Evolutionary conservation across 1,140 invertebrate species (phyloP).

Genomic region (Arion vulgaris): DNA sequence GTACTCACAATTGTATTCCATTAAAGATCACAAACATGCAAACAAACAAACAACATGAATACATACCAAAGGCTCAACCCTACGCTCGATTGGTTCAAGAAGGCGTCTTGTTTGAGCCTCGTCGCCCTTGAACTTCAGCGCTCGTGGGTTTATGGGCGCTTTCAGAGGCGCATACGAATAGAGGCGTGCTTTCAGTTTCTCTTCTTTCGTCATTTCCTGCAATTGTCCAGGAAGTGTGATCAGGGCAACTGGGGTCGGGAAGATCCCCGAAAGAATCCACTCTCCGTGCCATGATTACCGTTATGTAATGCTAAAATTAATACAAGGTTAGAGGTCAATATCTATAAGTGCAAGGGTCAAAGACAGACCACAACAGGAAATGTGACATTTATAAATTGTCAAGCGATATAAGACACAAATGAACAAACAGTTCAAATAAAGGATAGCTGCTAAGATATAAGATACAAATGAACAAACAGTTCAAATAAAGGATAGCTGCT

Average conservation of each 20-base stretch:
- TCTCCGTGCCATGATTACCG: not conserved
- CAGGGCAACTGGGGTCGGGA: constrained; percentile 1
- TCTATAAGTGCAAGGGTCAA: no score
- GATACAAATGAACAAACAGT: no score
- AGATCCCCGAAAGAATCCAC: constrained; percentile 5
- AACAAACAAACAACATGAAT: no score
- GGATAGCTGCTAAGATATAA: no score
- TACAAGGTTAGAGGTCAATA: not conserved
- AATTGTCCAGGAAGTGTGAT: constrained; percentile 23
- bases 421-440: no score
- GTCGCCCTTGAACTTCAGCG: constrained; percentile 63
- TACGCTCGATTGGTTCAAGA: constrained; percentile 57
- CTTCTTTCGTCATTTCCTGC: constrained; percentile 39
- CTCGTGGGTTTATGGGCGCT: constrained; percentile 56
- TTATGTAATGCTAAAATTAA: not conserved
- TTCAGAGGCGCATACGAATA: constrained; percentile 69
- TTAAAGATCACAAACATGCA: no score
- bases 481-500: no score
- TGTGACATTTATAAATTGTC: no score
- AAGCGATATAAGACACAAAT: no score
- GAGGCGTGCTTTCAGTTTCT: constrained; percentile 63
- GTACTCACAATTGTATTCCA: no score
- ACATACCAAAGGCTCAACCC: constrained; percentile 70
- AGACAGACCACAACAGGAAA: no score
- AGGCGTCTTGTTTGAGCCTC: constrained; percentile 61